Percentiles rank a stretch among this genome's conserved stretches.
phyloP scores from a whole-genome alignment of 1,140 invertebrate genomes.

The Holotrichia oblita region DNA sequence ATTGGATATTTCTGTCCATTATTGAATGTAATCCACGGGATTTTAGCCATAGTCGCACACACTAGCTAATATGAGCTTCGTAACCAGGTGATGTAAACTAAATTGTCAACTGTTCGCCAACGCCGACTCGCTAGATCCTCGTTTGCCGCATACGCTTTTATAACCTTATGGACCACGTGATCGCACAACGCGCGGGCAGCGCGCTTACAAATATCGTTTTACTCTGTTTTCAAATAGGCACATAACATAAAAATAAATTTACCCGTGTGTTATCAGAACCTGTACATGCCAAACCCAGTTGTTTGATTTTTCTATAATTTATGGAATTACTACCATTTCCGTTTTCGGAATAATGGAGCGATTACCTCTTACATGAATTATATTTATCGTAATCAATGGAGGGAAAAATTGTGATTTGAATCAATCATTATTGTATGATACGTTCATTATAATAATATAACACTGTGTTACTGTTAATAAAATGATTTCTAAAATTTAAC shows the following conservation, averaged over 20 bases:
- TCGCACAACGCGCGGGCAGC: background rate
- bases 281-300: background rate
- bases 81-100: background rate
- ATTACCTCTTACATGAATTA: no score
- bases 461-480: no score
- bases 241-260: no score
- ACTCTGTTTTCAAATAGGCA: background rate
- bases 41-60: slow-evolving; percentile 56
- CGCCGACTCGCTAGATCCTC: background rate
- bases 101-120: background rate
- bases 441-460: no score
- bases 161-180: background rate
- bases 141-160: background rate
- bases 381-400: no score
- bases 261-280: background rate
- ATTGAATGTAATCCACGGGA: slow-evolving; percentile 67
- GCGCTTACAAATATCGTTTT: background rate
- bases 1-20: slow-evolving; percentile 70
- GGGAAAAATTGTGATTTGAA: no score
- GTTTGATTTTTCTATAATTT: background rate
- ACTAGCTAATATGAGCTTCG: slow-evolving; percentile 39
- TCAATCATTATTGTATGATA: no score
- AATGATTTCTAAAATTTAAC: no score
- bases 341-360: background rate
- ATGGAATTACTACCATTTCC: background rate